Percentiles rank a stretch among this genome's conserved stretches.
Conservation (phyloP, 1,140 invertebrate genomes). For the Lethocerus indicus region DNA sequence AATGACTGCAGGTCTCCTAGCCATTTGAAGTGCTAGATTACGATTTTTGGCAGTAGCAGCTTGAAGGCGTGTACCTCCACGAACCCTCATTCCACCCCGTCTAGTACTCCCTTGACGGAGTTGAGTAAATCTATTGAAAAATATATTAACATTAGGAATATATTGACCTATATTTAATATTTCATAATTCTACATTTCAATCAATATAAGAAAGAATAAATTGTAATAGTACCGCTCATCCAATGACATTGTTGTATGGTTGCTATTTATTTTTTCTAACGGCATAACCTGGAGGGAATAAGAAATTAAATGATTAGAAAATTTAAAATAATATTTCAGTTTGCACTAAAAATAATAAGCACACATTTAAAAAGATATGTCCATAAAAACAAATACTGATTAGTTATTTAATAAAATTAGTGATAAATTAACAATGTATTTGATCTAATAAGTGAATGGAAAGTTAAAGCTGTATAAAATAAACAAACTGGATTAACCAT, state of each 20-base stretch:
- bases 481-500: too few relatives aligned
- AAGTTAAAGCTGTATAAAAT: too few relatives aligned
- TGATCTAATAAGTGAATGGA: too few relatives aligned
- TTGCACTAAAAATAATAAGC: too few relatives aligned
- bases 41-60: slow-evolving; percentile 1
- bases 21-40: slow-evolving; percentile 3
- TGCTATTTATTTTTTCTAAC: slow-evolving; percentile 1
- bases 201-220: background rate
- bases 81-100: background rate
- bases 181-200: background rate
- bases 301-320: too few relatives aligned
- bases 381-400: too few relatives aligned
- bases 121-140: slow-evolving; percentile 5
- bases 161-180: background rate
- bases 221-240: background rate
- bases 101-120: background rate
- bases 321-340: too few relatives aligned
- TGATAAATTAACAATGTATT: too few relatives aligned
- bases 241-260: slow-evolving; percentile 4
- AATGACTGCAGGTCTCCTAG: background rate
- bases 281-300: slow-evolving; percentile 1
- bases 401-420: too few relatives aligned
- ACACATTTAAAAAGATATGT: too few relatives aligned
- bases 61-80: slow-evolving; percentile 1
- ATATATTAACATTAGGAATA: slow-evolving; percentile 3